Base-by-base conservation (phyloP, 2,797 vertebrate genomes). In the Xyrichtys novacula region DNA sequence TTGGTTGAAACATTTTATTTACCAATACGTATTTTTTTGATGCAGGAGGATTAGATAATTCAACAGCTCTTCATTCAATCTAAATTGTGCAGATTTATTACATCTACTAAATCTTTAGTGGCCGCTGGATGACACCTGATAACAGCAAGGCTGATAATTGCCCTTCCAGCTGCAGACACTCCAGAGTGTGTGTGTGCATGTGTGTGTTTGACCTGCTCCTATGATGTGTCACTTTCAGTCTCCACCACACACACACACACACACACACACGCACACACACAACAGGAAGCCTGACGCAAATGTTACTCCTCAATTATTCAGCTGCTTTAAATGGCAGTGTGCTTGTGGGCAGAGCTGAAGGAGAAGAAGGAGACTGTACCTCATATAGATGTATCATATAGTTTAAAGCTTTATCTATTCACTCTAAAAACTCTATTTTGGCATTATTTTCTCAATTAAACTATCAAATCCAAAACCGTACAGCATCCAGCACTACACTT, bases 271-370 rank as follows among this genome's bases (percentile, higher is more conserved):
- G 54, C 67, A 50, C 63, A 42, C 65, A 50, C 83, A 72, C 89
- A 4, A 55, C 78, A 78, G 86, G 91, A 84, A 6, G 76, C 65
- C 81, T 86, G 81, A 75, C 61, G 64, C 68, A 92, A 92, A 92
- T 92, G 90, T 83, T 90, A 90, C 78, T 86, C 75, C 82, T 91
- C 84, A 91, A 92, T 92, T 84, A 92, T 92, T 92, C 82, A 92
- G 14, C 67, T 22, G 32, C 71, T 90, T 79, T 90, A 92, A 92
- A 92, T 91, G 91, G 90, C 91, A 92, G 69, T 72, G 76, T 76
- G 64, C 83, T 49, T 59, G 2, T 55, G 62, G 65, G 76, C 65
- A 62, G 69, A 25, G 55, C 57, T 49, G 80, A 32, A 75, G 69
- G 76, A 72, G 71, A 62, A 73, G 42, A 58, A 50, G 58, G 48